Conservation (phyloP, 2,888 invertebrate species). For the Cryptus armator region DNA sequence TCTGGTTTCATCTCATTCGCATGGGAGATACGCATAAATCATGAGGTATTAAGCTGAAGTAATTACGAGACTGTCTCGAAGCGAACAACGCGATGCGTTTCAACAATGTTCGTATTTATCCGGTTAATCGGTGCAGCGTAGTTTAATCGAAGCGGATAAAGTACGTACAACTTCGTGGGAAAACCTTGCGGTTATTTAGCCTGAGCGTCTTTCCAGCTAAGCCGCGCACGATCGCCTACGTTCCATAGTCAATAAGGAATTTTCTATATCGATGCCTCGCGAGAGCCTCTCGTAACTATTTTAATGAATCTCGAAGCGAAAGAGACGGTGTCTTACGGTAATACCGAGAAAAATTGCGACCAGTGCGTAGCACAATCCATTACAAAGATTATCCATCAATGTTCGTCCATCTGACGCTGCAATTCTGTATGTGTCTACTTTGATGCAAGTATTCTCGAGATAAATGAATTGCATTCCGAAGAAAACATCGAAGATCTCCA, state of each 20-base stretch:
- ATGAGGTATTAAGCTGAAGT: slow-evolving; percentile 80
- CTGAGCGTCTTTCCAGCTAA: slow-evolving; percentile 43
- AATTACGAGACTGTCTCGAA: slow-evolving; percentile 80
- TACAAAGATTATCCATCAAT: slow-evolving; percentile 54
- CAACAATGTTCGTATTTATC: neutral
- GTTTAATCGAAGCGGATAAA: slow-evolving; percentile 39
- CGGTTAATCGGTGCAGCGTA: neutral
- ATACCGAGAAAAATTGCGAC: slow-evolving; percentile 26
- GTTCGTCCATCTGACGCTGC: slow-evolving; percentile 17
- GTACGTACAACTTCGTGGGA: slow-evolving; percentile 46
- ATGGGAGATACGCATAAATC: slow-evolving; percentile 76
- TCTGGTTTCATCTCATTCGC: slow-evolving; percentile 77
- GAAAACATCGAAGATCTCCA: neutral
- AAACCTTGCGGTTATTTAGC: slow-evolving; percentile 47
- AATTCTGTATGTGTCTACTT: neutral
- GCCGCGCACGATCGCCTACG: slow-evolving; percentile 38
- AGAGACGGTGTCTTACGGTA: slow-evolving; percentile 3
- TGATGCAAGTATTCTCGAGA: slow-evolving; percentile 35
- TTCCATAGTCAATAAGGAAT: slow-evolving; percentile 51
- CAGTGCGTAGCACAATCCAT: slow-evolving; percentile 33
- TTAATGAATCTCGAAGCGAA: slow-evolving; percentile 48
- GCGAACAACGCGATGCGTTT: slow-evolving; percentile 72
- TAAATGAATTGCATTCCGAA: slow-evolving; percentile 40
- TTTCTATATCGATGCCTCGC: slow-evolving; percentile 33
- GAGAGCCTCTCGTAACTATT: slow-evolving; percentile 40